These are phyloP conservation scores for Percopsis transmontana DNA, from an alignment of 2,113 vertebrate species.

Conservation along the genomic window DNA sequence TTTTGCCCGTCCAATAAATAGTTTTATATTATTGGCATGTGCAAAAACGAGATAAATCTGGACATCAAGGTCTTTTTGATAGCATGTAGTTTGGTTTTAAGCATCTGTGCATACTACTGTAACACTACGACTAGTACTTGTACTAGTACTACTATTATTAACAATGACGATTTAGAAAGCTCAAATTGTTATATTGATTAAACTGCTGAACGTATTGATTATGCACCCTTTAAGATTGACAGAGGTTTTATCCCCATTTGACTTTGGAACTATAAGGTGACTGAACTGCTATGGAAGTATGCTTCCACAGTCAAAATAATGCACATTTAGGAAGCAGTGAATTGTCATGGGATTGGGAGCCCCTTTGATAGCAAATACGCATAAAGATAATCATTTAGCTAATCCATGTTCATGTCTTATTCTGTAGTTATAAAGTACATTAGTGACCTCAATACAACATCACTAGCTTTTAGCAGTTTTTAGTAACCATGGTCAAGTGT, in stretches of 20 bases:
- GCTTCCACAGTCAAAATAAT: too few species aligned
- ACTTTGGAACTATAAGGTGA: constrained; percentile 40
- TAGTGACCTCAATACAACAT: constrained; percentile 39
- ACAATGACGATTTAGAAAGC: not conserved
- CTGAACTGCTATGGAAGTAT: too few species aligned
- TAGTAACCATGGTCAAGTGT: too few species aligned
- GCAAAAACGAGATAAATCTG: constrained; percentile 9
- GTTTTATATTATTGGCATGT: constrained; percentile 10
- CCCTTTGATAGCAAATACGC: constrained; percentile 62
- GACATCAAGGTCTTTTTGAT: not conserved
- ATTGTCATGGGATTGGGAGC: constrained; percentile 59
- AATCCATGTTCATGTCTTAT: constrained; percentile 56
- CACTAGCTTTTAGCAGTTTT: constrained; percentile 5
- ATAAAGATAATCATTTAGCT: constrained; percentile 69
- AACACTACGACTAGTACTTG: too few species aligned
- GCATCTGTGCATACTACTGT: too few species aligned
- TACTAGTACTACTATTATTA: not conserved
- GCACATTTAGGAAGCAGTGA: constrained; percentile 46
- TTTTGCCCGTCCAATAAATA: constrained; percentile 35
- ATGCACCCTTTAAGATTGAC: not conserved
- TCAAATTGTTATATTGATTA: not conserved
- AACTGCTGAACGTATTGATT: not conserved
- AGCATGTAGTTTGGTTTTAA: not conserved
- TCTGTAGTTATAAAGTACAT: constrained; percentile 39
- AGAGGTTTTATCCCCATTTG: constrained; percentile 12